phyloP scores from a whole-genome alignment of 2,797 vertebrate genomes.

The Chaetodon trifasciatus region DNA sequence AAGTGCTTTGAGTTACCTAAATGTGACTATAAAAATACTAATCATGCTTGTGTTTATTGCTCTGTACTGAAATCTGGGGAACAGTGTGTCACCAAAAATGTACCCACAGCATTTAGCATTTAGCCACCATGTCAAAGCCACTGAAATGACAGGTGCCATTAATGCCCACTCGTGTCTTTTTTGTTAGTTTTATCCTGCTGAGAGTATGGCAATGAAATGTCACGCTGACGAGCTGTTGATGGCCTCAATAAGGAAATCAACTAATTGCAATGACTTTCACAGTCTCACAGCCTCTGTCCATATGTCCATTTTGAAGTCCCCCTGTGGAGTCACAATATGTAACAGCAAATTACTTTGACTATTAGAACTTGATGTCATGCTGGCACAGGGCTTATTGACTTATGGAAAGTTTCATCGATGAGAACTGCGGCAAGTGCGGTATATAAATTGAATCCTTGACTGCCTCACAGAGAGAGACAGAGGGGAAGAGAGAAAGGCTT shows the following conservation, averaged over 20 bases:
- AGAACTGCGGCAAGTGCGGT: conserved; percentile 13
- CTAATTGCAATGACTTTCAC: conserved; percentile 65
- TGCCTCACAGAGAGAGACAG: conserved; percentile 14
- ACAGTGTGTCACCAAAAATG: conserved; percentile 21
- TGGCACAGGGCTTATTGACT: conserved; percentile 59
- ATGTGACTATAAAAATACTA: not conserved
- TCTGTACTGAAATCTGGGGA: not conserved
- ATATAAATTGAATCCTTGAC: conserved; percentile 41
- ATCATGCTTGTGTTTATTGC: not conserved
- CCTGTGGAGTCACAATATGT: conserved; percentile 69
- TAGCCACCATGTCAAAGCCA: conserved; percentile 16
- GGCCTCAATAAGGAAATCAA: conserved; percentile 57
- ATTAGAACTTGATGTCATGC: conserved; percentile 55
- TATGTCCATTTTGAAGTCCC: conserved; percentile 70
- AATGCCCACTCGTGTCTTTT: conserved; percentile 34
- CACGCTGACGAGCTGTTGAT: conserved; percentile 64
- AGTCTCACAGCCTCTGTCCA: conserved; percentile 64
- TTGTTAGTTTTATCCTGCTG: conserved; percentile 59
- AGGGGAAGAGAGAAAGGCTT: not conserved
- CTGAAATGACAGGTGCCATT: conserved; percentile 59
- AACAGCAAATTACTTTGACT: conserved; percentile 64
- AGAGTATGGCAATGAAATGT: conserved; percentile 43
- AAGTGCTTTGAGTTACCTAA: not conserved
- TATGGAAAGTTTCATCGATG: conserved; percentile 47
- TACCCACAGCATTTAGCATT: conserved; percentile 18